Evolutionary conservation across 2,113 vertebrate species (phyloP).

Genomic region (Oncorhynchus clarkii): DNA sequence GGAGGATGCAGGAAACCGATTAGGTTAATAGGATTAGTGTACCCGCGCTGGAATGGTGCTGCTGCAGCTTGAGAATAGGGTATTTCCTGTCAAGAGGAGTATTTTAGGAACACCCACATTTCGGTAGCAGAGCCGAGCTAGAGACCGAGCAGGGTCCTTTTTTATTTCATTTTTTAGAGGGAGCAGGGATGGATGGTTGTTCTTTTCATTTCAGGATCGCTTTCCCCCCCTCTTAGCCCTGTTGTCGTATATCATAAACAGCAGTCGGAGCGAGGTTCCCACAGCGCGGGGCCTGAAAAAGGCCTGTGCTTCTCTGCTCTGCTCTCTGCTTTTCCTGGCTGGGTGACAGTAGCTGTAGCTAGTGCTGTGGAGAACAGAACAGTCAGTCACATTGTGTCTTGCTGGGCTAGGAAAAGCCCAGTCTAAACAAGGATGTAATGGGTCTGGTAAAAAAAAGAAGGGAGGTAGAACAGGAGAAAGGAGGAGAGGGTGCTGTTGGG

Average conservation of each 20-base stretch:
- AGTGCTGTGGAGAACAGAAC: neutral
- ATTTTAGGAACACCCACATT: slow-evolving; percentile 76
- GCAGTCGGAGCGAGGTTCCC: slow-evolving; percentile 58
- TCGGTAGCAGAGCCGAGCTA: slow-evolving; percentile 35
- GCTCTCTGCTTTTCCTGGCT: neutral
- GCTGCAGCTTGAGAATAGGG: slow-evolving; percentile 65
- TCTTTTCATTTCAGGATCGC: too few relatives aligned
- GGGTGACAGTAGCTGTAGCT: neutral
- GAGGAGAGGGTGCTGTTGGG: neutral
- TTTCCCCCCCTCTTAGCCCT: slow-evolving; percentile 25
- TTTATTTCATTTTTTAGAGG: slow-evolving; percentile 21
- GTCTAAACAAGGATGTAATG: slow-evolving; percentile 2
- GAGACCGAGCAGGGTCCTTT: slow-evolving; percentile 3
- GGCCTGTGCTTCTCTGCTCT: neutral
- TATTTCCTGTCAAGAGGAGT: slow-evolving; percentile 74
- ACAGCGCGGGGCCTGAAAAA: slow-evolving; percentile 48
- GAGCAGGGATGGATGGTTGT: neutral
- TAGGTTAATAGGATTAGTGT: slow-evolving; percentile 74
- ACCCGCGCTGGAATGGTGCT: slow-evolving; percentile 40
- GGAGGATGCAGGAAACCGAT: slow-evolving; percentile 65
- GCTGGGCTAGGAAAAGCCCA: slow-evolving; percentile 14
- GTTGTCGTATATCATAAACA: slow-evolving; percentile 66
- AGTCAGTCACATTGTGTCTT: slow-evolving; percentile 17
- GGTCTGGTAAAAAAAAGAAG: neutral
- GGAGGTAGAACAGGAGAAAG: neutral